phyloP scores from a whole-genome alignment of 1,140 invertebrate genomes.

The Drosophila murphyi region DNA sequence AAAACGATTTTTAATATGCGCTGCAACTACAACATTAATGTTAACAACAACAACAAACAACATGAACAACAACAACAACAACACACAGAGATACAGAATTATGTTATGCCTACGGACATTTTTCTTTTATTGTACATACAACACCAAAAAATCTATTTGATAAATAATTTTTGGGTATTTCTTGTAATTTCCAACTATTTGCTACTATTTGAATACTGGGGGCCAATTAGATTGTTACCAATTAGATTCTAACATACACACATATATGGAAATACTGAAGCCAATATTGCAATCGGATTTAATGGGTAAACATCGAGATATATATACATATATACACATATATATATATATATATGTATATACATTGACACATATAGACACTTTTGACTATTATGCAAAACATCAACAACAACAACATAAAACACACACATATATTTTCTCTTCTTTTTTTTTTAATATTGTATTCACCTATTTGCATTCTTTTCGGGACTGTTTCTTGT shows the following conservation, averaged over 20 bases:
- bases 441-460: slow-evolving; percentile 21
- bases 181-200: neutral
- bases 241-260: slow-evolving; percentile 35
- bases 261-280: slow-evolving; percentile 27
- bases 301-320: slow-evolving; percentile 52
- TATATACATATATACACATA: slow-evolving; percentile 31
- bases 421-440: slow-evolving; percentile 41
- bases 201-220: slow-evolving; percentile 31
- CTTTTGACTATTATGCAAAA: slow-evolving; percentile 29
- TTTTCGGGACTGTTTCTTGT: neutral
- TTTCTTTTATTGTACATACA: slow-evolving; percentile 66
- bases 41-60: slow-evolving; percentile 38
- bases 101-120: slow-evolving; percentile 45
- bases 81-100: slow-evolving; percentile 71
- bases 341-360: slow-evolving; percentile 29
- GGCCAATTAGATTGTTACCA: slow-evolving; percentile 42
- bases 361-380: slow-evolving; percentile 49
- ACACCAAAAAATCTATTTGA: slow-evolving; percentile 78
- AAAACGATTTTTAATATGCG: slow-evolving; percentile 43
- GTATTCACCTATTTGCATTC: slow-evolving; percentile 42
- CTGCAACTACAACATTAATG: slow-evolving; percentile 48
- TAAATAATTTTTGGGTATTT: slow-evolving; percentile 17
- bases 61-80: slow-evolving; percentile 57
- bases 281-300: slow-evolving; percentile 6
- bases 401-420: slow-evolving; percentile 17